Evolutionary conservation across 2,113 vertebrate species (phyloP), one percentile per base, ranked within the genome.

Genomic region (Cairina moschata): DNA sequence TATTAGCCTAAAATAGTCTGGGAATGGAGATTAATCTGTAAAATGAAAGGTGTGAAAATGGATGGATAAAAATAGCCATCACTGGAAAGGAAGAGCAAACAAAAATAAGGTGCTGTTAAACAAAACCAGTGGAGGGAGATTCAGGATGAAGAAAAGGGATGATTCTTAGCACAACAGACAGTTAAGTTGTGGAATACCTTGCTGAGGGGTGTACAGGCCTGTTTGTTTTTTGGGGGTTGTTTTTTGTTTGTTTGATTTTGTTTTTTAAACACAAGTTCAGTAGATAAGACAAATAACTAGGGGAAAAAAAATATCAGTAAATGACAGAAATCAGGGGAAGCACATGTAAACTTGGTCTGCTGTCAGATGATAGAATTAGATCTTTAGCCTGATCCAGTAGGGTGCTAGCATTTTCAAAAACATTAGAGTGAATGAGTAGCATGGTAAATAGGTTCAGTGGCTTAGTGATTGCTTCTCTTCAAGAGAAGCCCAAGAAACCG

Each of bases 181-280:
- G n/a, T 62, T 65, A 60, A 28, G 34, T 23, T 17, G 12, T 25
- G 15, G 8, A 36, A 25, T 55, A 23, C 31, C 32, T 38, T 87
- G n/a, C 58, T 32, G 22, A 26, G 3, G 54, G 8, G 36, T 22
- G 15, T 21, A 17, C 23, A 16, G 13, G 18, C 58, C 2, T 0
- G 17, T 38, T 4, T 0, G 18, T 48, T 48, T 48, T 48, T 22
- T 11, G 46, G 46, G 20, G 46, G 46, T 20, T 48, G 46, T 48
- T 48, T 22, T 34, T 4, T 0, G 18, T 63, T 77, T 26, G 22
- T 0, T 26, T 0, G 20, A 5, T 34, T 10, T 38, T 26, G 34
- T 55, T 85, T 66, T 62, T 62, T 29, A 83, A 80, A 50, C 11
- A 9, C 11, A n/a, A 31, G 26, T 42, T 85, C 55, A 75, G 32